Conservation (phyloP, 1,140 invertebrate genomes). For the Tribolium madens region DNA sequence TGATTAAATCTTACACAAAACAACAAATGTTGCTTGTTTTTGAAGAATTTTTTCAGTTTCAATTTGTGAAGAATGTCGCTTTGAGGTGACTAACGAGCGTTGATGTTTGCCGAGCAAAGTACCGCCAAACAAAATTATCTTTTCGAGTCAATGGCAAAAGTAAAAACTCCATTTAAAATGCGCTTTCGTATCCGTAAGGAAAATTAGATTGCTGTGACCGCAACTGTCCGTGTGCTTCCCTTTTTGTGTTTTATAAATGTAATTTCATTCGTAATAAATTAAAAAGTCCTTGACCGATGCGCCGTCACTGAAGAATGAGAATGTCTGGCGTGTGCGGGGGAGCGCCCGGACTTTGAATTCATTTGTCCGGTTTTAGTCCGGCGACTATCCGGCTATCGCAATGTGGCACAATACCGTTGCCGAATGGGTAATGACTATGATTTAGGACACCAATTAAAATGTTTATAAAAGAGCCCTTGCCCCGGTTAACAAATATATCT, state of each 20-base stretch:
- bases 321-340: slow-evolving; percentile 19
- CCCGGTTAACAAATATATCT: slow-evolving; percentile 57
- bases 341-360: slow-evolving; percentile 38
- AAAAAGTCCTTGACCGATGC: slow-evolving; percentile 38
- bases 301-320: slow-evolving; percentile 38
- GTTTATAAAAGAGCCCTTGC: slow-evolving; percentile 57
- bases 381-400: slow-evolving; percentile 40
- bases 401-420: slow-evolving; percentile 42
- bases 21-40: too few relatives aligned
- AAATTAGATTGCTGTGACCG: slow-evolving; percentile 23
- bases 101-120: too few relatives aligned
- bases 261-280: slow-evolving; percentile 39
- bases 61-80: too few relatives aligned
- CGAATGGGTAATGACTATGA: slow-evolving; percentile 57
- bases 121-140: too few relatives aligned
- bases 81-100: too few relatives aligned
- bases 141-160: not conserved
- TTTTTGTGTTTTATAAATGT: slow-evolving; percentile 35
- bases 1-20: too few relatives aligned
- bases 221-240: slow-evolving; percentile 3
- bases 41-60: too few relatives aligned
- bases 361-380: slow-evolving; percentile 37
- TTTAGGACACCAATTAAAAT: slow-evolving; percentile 59
- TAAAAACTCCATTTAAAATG: not conserved
- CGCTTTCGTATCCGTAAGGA: not conserved